Evolutionary conservation across 2,888 invertebrate genomes (phyloP), one percentile per base, ranked within the genome.

Genomic region (Dicycla oo): DNA sequence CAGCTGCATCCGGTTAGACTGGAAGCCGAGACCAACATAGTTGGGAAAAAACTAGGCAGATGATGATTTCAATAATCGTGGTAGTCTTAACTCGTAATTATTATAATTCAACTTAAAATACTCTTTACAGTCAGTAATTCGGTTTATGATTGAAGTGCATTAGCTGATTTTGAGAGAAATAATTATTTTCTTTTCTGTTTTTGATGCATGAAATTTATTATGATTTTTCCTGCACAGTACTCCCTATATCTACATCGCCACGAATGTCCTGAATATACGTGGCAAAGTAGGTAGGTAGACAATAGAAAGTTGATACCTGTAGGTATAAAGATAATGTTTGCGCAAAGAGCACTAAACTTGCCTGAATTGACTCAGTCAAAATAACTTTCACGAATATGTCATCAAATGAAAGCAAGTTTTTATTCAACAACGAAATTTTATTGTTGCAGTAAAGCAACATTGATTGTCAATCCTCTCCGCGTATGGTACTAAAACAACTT

Each of bases 371-470:
- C 30, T 60, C 43, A 45, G 18, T 30, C 26, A 47, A 68, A 66
- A 69, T 56, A 45, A 51, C n/a, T 40, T 47, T 73, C 26, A n/a
- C 65, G 56, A 78, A 56, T 53, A 57, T 60, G 49, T 64, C 73
- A 58, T 78, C 40, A 65, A 65, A 82, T 63, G 56, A 69, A 78
- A 69, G 80, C 43, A 64, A 30, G 40, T 68, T 73, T 78, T 80
- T 78, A 66, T 73, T 69, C 71, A 65, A 71, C 57, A 62, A 78
- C 23, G 65, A 80, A 78, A 49, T 81, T 80, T 80, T 80, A 82
- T 79, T 69, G 69, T 34, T 67, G 80, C 74, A 73, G 57, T 80
- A 79, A 82, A 82, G 64, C 60, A 78, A 82, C 80, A 82, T 73
- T 73, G 80, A 72, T 82, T 82, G 80, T 70, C 69, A 68, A 79